A percentile compares a stretch with the other conserved stretches of the same genome.
phyloP scores from a whole-genome alignment of 2,888 invertebrate genomes.

The Deilephila elpenor region DNA sequence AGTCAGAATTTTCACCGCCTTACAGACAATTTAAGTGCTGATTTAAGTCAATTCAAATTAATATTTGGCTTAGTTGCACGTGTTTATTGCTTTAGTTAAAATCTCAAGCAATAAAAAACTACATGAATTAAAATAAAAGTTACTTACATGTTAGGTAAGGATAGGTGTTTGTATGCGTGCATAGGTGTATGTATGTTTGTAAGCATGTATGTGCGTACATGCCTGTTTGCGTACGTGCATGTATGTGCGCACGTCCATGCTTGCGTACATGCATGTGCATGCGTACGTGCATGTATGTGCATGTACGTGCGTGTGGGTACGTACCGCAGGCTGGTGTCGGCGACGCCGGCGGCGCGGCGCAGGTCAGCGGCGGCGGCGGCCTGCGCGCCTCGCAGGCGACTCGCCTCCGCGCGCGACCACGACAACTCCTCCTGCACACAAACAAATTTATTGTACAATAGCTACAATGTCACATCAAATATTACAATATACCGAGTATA shows the following conservation, averaged over 20 bases:
- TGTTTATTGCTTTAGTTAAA: no score
- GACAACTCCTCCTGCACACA: conserved; percentile 64
- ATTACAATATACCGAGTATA: no score
- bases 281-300: no score
- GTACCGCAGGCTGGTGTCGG: conserved; percentile 73
- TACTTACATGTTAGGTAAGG: no score
- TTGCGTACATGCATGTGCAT: not conserved
- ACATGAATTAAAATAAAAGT: no score
- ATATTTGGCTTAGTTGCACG: no score
- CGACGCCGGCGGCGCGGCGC: conserved; percentile 64
- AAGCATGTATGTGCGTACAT: not conserved
- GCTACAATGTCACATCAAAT: no score
- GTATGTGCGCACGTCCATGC: not conserved
- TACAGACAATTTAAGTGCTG: no score
- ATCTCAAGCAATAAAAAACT: no score
- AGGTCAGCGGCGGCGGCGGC: conserved; percentile 61
- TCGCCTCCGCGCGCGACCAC: conserved; percentile 53
- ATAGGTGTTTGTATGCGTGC: not conserved
- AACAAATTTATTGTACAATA: no score
- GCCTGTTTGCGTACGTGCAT: not conserved
- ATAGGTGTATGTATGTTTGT: not conserved
- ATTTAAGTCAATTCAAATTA: no score
- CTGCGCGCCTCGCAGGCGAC: conserved; percentile 55
- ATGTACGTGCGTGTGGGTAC: not conserved
- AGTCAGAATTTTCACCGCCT: no score